phyloP scores from a whole-genome alignment of 1,140 invertebrate species.

The Sitobion miscanthi region DNA sequence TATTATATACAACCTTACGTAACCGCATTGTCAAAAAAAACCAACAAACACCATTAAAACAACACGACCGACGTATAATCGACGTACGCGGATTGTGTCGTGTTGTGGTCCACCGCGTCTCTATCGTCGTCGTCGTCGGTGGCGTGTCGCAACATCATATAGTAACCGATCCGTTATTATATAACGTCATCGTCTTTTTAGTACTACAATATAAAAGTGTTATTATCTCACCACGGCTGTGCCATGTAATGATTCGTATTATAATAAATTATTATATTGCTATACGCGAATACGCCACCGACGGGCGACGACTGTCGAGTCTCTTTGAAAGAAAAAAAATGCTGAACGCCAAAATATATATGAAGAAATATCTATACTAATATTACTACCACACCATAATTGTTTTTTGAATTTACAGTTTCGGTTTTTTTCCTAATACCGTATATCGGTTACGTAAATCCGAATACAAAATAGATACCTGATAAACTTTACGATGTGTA shows the following conservation, averaged over 20 bases:
- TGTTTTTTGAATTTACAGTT: not conserved
- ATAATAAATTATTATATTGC: not conserved
- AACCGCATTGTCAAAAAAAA: constrained; percentile 2
- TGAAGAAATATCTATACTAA: not conserved
- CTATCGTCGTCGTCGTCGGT: not conserved
- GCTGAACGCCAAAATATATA: not conserved
- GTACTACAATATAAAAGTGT: not conserved
- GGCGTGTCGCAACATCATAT: constrained; percentile 13
- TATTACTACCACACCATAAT: not conserved
- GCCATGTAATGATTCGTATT: not conserved
- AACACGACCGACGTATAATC: constrained; percentile 31
- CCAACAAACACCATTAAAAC: not conserved
- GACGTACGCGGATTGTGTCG: not conserved
- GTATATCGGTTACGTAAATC: constrained; percentile 11
- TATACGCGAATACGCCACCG: not conserved
- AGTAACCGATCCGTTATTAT: constrained; percentile 37
- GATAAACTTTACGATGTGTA: not conserved
- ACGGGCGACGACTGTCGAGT: not conserved
- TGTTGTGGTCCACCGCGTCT: constrained; percentile 26
- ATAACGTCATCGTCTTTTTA: constrained; percentile 16
- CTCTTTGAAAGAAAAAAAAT: not conserved
- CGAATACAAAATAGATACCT: not conserved
- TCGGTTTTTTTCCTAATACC: not conserved
- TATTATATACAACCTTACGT: not conserved
- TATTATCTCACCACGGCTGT: not conserved